Percentiles rank a stretch among this genome's conserved stretches.
These are phyloP conservation scores for Nasonovia ribisnigri DNA, from an alignment of 2,888 invertebrate genomes.

Conservation along the genomic window DNA sequence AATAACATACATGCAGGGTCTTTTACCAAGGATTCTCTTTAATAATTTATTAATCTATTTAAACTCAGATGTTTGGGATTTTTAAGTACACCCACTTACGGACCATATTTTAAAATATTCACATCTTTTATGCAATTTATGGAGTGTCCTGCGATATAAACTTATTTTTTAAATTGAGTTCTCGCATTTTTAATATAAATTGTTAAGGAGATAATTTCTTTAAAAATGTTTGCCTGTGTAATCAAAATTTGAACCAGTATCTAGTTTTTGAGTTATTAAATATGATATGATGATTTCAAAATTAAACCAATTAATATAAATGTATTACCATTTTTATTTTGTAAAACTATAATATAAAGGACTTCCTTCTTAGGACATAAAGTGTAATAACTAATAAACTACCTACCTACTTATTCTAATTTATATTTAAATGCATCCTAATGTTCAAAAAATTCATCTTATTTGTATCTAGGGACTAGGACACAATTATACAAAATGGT, in stretches of 20 bases:
- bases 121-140: neutral
- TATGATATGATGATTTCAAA: neutral
- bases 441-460: too few species aligned
- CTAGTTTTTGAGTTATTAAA: neutral
- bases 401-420: neutral
- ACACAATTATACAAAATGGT: too few species aligned
- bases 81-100: neutral
- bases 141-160: neutral
- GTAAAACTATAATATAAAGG: neutral
- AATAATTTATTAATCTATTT: neutral
- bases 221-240: neutral
- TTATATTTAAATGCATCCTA: neutral
- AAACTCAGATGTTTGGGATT: neutral
- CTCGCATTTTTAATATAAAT: neutral
- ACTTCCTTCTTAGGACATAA: neutral
- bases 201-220: neutral
- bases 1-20: neutral
- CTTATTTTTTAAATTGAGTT: neutral
- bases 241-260: too few species aligned
- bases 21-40: neutral
- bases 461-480: too few species aligned
- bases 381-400: neutral
- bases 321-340: too few species aligned
- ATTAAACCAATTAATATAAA: neutral
- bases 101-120: neutral